Evolutionary conservation across 64 coral and sea anemone genomes (phyloP), one percentile per base, ranked within the genome.

Genomic region (Stichodactyla helianthus): DNA sequence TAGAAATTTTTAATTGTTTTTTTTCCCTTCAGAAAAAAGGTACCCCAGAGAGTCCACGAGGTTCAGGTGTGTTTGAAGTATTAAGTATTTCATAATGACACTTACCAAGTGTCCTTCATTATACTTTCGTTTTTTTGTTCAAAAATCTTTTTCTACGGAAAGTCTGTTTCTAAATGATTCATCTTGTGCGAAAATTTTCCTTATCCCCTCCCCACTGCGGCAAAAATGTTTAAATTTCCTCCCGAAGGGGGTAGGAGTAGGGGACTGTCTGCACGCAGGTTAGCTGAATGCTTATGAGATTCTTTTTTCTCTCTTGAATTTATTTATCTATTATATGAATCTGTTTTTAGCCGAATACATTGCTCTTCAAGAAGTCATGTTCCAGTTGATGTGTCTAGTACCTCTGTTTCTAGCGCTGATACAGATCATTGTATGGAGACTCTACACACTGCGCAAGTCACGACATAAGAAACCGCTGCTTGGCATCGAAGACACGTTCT

Each of bases 361-460:
- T 22, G 18, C 50, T 28, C 88, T 95, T 26, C 79, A 89, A 82
- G 90, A 92, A 27, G 86, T 92, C 15, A 95, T 95, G 94, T 95
- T 95, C 71, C 68, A 83, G 25, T 59, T 95, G 26, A 16, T 95
- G 65, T 95, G 94, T 35, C 27, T 95, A 26, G 58, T 95, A 7
- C 94, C 94, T 20, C 53, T 95, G 56, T 50, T 71, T n/a, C 13
- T 95, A 44, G 94, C 90, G 15, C 51, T 92, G 28, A 84, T 79
- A 52, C 94, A 95, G 76, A 87, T 95, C 26, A 51, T 84, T 19
- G 71, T 92, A 16, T 95, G 94, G 94, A 92, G 25, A 54, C 83
- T 86, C 4, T 95, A 95, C 71, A 89, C 94, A 55, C 87, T 95
- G n/a, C 91, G 91, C 88, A 84, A 83, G 57, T 86, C 94, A 10